Evolutionary conservation across 2,113 vertebrate genomes (phyloP).

Genomic region (Herpailurus yagouaroundi): DNA sequence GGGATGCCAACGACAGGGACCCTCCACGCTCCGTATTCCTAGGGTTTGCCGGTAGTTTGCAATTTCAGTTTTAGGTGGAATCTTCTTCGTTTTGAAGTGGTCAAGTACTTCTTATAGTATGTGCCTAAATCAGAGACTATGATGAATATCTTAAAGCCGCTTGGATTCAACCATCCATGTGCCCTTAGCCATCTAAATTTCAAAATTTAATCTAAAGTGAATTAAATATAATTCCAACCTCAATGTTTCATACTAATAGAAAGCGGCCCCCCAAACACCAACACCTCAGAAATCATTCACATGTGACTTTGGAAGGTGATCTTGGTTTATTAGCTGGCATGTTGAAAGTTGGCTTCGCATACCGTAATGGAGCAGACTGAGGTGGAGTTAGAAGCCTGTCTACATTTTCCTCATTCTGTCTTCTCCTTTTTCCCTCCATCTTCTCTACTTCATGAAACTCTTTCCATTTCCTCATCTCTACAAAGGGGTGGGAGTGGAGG

Average conservation of each 20-base stretch:
- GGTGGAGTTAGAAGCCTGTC: background rate
- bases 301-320: slow-evolving; percentile 24
- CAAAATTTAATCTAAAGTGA: slow-evolving; percentile 30
- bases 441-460: background rate
- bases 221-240: slow-evolving; percentile 45
- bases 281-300: slow-evolving; percentile 54
- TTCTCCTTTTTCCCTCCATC: background rate
- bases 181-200: slow-evolving; percentile 18
- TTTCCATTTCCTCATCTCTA: slow-evolving; percentile 38
- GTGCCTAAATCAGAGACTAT: slow-evolving; percentile 21
- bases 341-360: slow-evolving; percentile 21
- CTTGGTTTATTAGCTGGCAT: background rate
- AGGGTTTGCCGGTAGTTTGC: background rate
- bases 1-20: slow-evolving; percentile 11
- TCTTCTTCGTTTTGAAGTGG: slow-evolving; percentile 51
- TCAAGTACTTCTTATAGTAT: background rate
- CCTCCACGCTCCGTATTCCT: background rate
- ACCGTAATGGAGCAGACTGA: background rate
- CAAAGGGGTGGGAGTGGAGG: background rate
- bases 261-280: background rate
- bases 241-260: slow-evolving; percentile 42
- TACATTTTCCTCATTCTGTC: background rate
- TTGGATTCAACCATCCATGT: slow-evolving; percentile 6
- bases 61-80: slow-evolving; percentile 8
- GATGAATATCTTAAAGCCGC: slow-evolving; percentile 22